These are phyloP conservation scores for Mandrillus leucophaeus DNA, from an alignment of 2,113 vertebrate species.

Conservation along the genomic window DNA sequence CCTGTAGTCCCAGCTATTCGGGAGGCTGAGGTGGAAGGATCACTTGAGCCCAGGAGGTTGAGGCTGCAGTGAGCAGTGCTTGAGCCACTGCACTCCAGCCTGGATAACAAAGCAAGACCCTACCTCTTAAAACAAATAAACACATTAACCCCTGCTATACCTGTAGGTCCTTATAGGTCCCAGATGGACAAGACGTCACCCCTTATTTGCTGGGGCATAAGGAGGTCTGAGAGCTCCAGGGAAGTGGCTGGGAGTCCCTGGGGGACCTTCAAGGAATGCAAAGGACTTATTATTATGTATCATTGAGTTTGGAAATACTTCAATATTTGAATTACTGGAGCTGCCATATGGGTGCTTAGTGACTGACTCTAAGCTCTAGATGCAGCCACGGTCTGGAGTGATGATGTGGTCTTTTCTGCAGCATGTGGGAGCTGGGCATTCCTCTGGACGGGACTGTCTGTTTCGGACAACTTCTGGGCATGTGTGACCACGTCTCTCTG, in stretches of 20 bases:
- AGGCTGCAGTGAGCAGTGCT: too few species aligned
- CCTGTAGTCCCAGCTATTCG: too few species aligned
- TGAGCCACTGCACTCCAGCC: too few species aligned
- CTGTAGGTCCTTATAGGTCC: not conserved
- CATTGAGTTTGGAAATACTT: not conserved
- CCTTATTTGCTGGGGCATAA: not conserved
- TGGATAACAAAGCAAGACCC: too few species aligned
- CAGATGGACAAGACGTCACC: not conserved
- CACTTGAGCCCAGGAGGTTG: too few species aligned
- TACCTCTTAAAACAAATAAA: too few species aligned
- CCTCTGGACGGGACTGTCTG: conserved; percentile 85
- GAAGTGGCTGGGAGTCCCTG: too few species aligned
- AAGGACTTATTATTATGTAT: not conserved
- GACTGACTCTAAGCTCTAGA: not conserved
- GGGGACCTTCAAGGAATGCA: not conserved
- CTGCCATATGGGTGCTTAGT: not conserved
- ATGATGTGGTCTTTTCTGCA: conserved; percentile 63
- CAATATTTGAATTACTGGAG: not conserved
- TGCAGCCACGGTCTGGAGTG: not conserved
- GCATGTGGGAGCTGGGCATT: conserved; percentile 89
- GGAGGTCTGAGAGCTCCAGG: not conserved
- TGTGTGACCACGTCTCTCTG: conserved; percentile 95
- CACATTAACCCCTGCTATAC: not conserved
- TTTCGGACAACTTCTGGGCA: conserved; percentile 94
- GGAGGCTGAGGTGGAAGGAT: too few species aligned